Base-by-base conservation (phyloP, 2,888 invertebrate species). In the Salticus scenicus region DNA sequence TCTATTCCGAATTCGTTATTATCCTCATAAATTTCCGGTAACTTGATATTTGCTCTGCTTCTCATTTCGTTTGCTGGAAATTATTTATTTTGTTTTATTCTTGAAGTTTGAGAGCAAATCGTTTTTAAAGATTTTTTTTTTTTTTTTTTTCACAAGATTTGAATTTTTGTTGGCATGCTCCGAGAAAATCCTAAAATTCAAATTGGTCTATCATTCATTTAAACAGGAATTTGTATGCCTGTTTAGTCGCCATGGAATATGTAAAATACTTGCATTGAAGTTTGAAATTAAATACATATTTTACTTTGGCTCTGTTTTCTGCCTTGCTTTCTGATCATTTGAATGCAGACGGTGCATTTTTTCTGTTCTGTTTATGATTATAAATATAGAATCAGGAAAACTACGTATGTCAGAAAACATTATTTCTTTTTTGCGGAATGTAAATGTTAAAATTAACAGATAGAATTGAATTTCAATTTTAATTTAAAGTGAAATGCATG, bases 21-120 rank as follows among this genome's bases (percentile, higher is more conserved):
- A 81, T 81, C 73, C 74, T 70, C 81, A 81, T 81, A 81, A 81
- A 81, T 81, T 81, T 81, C 42, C 37, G 31, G 81, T 74, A 81
- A 81, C 74, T 81, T 81, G 81, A 81, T 81, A 81, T 81, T 81
- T 81, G 74, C 74, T 80, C 72, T 51, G 74, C 63, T 64, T n/a
- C 70, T 70, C 41, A 28, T 70, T 74, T 47, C 75, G 66, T 75
- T 75, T 66, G 42, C 66, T 24, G 30, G 30, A 20, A 66, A 27
- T n/a, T n/a, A n/a, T 37, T 63, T 41, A 37, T 57, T 37, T 31
- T 27, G 41, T 78, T 57, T 66, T 28, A 69, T 57, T 33, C 28
- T 64, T 64, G 17, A 30, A 17, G 20, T 72, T 42, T 30, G 30
- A 8, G 27, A 63, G 51, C 51, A 66, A 31, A 66, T 31, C 66